Base-by-base conservation (phyloP, 2,113 vertebrate species). In the Arenaria interpres region DNA sequence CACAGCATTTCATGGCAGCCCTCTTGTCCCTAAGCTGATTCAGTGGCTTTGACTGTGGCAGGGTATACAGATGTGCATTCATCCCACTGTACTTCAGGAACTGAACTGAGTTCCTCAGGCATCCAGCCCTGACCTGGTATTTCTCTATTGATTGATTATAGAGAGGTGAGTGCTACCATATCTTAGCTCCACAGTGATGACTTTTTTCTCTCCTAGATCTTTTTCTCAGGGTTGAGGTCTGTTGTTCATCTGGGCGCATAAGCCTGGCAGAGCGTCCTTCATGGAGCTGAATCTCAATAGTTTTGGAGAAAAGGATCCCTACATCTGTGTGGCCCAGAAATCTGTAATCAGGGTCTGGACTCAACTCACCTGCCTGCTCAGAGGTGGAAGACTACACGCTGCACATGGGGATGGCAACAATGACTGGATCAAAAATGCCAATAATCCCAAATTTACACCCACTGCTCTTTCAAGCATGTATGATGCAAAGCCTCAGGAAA, bases 71-170 rank as follows among this genome's bases (percentile, higher is more conserved):
- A 25, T 4, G 16, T 24, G 22, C 14, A 41, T 37, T 53, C 39
- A 76, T 73, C 45, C 48, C 19, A 10, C 33, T 24, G 35, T 33
- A 43, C 37, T 83, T 73, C 56, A 51, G 8, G 43, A 75, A 51
- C 51, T 4, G 39, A 78, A 59, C 24, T 10, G 45, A 87, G 51
- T 43, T 67, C n/a, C 33, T 57, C 48, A 45, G 66, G 37, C 27
- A 80, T 28, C 43, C 41, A 90, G 37, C 54, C 12, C 37, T 59
- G 75, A 86, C 72, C 67, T 62, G 57, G 19, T 50, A 57, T 51
- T 56, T 71, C 37, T 73, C 35, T 37, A 45, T 45, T 0, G 0
- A 39, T 1, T 53, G 73, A 28, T 28, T 91, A 69, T 0, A 69
- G 17, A 87, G 53, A 79, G 35, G n/a, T 6, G 6, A 76, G 24